phyloP scores from a whole-genome alignment of 2,888 invertebrate genomes.

The Auanema sp. region DNA sequence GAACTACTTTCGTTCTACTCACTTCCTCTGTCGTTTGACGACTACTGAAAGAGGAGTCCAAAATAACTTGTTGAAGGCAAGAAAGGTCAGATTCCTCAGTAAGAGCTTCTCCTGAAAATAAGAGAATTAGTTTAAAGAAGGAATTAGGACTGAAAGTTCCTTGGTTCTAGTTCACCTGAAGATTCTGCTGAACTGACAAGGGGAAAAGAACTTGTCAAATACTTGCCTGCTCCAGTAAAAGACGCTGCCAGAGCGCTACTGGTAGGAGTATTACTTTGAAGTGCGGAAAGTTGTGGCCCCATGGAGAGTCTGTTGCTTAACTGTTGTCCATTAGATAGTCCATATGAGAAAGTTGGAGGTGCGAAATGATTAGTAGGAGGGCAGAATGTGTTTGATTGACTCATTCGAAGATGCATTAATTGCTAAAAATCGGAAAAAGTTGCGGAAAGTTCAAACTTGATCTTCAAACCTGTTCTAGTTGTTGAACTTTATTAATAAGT shows the following conservation, averaged over 20 bases:
- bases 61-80: background rate
- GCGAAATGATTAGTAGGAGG: background rate
- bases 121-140: background rate
- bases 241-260: slow-evolving; percentile 3
- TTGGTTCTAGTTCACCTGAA: background rate
- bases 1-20: background rate
- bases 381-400: background rate
- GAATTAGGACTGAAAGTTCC: background rate
- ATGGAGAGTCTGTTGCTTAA: background rate
- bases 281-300: background rate
- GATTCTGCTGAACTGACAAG: background rate
- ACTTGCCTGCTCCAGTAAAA: slow-evolving; percentile 3
- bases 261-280: slow-evolving; percentile 2
- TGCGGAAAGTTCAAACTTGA: background rate
- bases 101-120: slow-evolving; percentile 2
- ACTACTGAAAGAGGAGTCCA: slow-evolving; percentile 2
- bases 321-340: too few species aligned
- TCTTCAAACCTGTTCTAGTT: slow-evolving; percentile 1
- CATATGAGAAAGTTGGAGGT: background rate
- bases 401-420: background rate
- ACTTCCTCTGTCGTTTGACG: background rate
- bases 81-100: slow-evolving; percentile 1
- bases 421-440: background rate
- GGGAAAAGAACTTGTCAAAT: background rate
- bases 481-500: background rate